Conservation (phyloP, 2,797 vertebrate genomes). For the Micropoecilia bifurca region DNA sequence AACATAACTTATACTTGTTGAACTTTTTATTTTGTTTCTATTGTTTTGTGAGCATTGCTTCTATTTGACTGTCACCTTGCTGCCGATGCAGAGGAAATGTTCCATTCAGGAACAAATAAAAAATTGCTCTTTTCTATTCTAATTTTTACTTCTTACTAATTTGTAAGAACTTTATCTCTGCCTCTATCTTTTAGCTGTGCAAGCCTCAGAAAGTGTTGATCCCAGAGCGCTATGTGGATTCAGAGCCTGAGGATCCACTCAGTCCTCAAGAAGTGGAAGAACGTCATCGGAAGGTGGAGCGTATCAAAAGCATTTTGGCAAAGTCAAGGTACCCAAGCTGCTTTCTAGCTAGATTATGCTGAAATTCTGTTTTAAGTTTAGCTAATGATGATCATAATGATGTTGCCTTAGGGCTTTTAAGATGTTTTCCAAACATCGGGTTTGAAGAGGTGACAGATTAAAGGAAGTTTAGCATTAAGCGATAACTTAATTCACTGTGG, state of each 20-base stretch:
- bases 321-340: constrained; percentile 88
- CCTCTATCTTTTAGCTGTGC: constrained; percentile 82
- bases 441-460: background rate
- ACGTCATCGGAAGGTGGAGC: constrained; percentile 91
- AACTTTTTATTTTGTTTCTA: background rate
- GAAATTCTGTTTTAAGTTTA: background rate
- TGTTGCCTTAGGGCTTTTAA: constrained; percentile 3
- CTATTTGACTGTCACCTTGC: background rate
- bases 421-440: background rate
- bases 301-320: constrained; percentile 93
- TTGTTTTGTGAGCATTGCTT: background rate
- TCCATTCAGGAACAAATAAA: background rate
- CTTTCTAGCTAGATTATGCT: background rate
- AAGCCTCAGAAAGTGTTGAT: constrained; percentile 94
- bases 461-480: background rate
- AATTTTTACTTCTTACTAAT: background rate
- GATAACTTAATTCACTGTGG: background rate
- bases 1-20: background rate
- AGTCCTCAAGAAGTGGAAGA: constrained; percentile 92
- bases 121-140: background rate
- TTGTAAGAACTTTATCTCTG: background rate
- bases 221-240: constrained; percentile 93
- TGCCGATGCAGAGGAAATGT: background rate
- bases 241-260: constrained; percentile 91
- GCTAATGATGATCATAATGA: background rate